phyloP scores from a whole-genome alignment of 2,113 vertebrate genomes.

The Pitta sordida region DNA sequence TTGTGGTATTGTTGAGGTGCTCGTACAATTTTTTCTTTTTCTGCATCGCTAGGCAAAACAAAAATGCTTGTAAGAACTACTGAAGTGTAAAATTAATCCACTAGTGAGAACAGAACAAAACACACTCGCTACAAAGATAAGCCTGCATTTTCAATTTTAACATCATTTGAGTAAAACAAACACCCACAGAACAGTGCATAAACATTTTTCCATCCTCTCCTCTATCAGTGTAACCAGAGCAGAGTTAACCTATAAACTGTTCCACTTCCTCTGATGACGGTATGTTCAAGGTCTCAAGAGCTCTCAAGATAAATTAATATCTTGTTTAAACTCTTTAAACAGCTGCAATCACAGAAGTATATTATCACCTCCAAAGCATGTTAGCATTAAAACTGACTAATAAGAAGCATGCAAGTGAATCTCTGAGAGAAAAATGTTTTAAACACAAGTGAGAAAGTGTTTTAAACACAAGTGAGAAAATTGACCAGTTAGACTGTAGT shows the following conservation, averaged over 20 bases:
- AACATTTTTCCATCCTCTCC: background rate
- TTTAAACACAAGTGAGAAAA: background rate
- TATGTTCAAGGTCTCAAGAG: background rate
- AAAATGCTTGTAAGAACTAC: background rate
- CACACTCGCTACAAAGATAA: background rate
- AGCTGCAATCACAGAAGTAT: background rate
- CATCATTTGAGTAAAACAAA: background rate
- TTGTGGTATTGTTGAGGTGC: background rate
- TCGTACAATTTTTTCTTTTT: rapidly evolving
- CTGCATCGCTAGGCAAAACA: background rate
- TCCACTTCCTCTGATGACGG: background rate
- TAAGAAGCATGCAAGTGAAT: background rate
- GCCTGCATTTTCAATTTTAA: background rate
- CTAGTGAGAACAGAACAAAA: background rate
- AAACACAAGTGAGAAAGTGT: background rate
- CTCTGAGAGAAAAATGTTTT: background rate
- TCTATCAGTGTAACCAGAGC: background rate
- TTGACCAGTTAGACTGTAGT: background rate
- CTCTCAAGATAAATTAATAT: background rate
- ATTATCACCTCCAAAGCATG: background rate
- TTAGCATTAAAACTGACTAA: background rate
- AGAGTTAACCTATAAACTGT: background rate
- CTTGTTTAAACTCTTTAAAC: background rate
- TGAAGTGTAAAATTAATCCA: background rate
- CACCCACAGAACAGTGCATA: background rate